Percentiles rank a stretch among this genome's conserved stretches.
phyloP scores from a whole-genome alignment of 1,140 invertebrate species.

The Drosophila murphyi region DNA sequence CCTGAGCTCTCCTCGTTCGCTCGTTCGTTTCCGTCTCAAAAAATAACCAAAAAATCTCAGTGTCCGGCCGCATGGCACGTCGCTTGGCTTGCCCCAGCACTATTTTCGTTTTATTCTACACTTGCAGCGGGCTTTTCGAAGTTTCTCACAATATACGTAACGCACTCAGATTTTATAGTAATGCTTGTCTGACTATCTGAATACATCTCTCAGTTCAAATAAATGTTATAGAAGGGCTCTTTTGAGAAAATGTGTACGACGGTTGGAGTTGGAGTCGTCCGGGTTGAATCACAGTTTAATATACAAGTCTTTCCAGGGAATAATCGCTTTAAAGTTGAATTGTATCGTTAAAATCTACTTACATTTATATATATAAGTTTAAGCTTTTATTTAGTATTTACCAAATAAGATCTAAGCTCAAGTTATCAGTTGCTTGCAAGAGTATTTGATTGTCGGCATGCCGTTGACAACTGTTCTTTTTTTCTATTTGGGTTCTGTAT shows the following conservation, averaged over 20 bases:
- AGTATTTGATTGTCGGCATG: background rate
- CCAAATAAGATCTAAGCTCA: no score
- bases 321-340: no score
- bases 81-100: constrained; percentile 33
- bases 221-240: no score
- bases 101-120: constrained; percentile 28
- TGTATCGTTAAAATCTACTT: no score
- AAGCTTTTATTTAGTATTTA: no score
- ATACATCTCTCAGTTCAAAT: background rate
- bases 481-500: constrained; percentile 18
- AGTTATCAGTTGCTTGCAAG: background rate
- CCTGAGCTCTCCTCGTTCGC: constrained; percentile 29
- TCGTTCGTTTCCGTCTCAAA: background rate
- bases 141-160: background rate
- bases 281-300: no score
- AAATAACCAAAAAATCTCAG: constrained; percentile 41
- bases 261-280: no score
- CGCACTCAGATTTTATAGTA: background rate
- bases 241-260: no score
- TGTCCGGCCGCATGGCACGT: constrained; percentile 46
- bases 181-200: background rate
- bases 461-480: background rate
- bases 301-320: no score
- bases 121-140: background rate
- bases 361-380: no score